Evolutionary conservation across 2,113 vertebrate species (phyloP).

Genomic region (Podocnemis expansa): DNA sequence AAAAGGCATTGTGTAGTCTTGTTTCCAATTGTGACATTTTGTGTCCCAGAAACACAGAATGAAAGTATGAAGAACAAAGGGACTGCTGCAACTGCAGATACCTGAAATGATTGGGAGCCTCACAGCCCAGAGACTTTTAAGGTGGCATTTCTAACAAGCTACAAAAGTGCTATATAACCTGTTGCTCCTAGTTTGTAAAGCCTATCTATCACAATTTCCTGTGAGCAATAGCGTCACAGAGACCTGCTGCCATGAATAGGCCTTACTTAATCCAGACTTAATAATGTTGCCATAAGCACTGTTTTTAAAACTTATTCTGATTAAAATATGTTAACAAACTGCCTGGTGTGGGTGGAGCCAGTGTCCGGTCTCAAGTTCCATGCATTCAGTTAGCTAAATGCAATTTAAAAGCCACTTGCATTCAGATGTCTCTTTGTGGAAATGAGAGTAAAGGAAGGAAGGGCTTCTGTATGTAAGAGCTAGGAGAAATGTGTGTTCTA

Average conservation of each 20-base stretch:
- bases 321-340: background rate
- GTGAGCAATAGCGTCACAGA: background rate
- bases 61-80: too few species aligned
- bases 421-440: background rate
- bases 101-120: too few species aligned
- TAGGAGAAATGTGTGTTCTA: background rate
- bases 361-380: background rate
- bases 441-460: background rate
- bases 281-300: background rate
- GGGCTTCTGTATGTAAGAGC: background rate
- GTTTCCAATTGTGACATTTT: too few species aligned
- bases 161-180: too few species aligned
- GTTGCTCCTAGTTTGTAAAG: too few species aligned
- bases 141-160: too few species aligned
- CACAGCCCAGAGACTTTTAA: too few species aligned
- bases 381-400: background rate
- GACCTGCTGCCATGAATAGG: background rate
- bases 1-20: too few species aligned
- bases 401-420: background rate
- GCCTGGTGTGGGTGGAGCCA: background rate
- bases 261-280: background rate
- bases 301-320: background rate
- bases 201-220: too few species aligned
- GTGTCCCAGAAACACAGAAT: too few species aligned
- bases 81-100: too few species aligned